A percentile compares a stretch with the other conserved stretches of the same genome.
Evolutionary conservation across 2,113 vertebrate species (phyloP).

Genomic region (Scalopus aquaticus): DNA sequence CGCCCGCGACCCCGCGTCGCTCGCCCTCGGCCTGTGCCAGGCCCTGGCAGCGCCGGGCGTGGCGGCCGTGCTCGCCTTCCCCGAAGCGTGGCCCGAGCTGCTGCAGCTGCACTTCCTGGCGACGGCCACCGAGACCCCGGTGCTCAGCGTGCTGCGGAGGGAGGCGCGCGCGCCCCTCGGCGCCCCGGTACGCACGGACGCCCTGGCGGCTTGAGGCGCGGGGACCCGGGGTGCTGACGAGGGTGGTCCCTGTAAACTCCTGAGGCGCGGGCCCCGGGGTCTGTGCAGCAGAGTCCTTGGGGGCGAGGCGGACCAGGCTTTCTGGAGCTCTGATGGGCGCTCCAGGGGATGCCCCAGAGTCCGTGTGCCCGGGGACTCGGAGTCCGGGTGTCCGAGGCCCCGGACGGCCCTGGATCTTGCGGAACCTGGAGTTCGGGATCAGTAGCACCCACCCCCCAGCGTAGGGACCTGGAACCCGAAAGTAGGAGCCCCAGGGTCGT

Average conservation of each 20-base stretch:
- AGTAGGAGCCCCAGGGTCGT: neutral
- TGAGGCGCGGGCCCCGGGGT: neutral
- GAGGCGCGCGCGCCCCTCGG: slow-evolving; percentile 87
- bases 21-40: slow-evolving; percentile 89
- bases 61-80: slow-evolving; percentile 91
- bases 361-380: neutral
- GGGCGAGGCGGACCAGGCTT: neutral
- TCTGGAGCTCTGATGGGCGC: neutral
- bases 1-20: slow-evolving; percentile 88
- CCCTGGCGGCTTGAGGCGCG: neutral
- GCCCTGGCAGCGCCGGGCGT: slow-evolving; percentile 88
- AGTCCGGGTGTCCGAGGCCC: neutral
- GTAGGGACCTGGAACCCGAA: too few species aligned
- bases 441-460: neutral
- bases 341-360: neutral
- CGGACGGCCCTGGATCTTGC: neutral
- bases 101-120: slow-evolving; percentile 93
- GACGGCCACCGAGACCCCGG: slow-evolving; percentile 89
- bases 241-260: neutral
- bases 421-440: neutral
- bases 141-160: slow-evolving; percentile 90
- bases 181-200: slow-evolving; percentile 86
- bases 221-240: neutral
- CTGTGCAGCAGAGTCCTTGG: fast-evolving
- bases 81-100: slow-evolving; percentile 90